Evolutionary conservation across 2,888 invertebrate species (phyloP).

Genomic region (Dynastes tityus): DNA sequence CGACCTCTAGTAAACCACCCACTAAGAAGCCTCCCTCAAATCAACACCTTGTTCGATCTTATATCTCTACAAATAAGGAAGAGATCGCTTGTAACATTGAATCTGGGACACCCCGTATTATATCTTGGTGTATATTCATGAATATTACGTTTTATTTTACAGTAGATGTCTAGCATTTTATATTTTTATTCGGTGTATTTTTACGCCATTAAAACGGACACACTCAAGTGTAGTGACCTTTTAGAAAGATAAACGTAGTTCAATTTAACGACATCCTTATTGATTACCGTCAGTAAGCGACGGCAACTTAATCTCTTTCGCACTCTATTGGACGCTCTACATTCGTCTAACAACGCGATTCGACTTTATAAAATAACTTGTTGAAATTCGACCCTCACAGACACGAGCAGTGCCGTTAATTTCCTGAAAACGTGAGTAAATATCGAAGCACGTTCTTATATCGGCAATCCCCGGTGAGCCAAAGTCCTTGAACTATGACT

Average conservation of each 20-base stretch:
- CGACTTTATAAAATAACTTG: conserved; percentile 23
- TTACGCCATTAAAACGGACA: not conserved
- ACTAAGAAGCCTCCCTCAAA: too few species aligned
- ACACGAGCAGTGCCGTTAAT: conserved; percentile 6
- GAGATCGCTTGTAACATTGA: too few species aligned
- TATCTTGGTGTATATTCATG: too few species aligned
- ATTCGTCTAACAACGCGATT: conserved; percentile 4
- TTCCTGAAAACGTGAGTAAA: conserved; percentile 38
- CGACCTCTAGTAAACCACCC: too few species aligned
- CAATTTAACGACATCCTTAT: conserved; percentile 30
- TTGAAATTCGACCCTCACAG: conserved; percentile 30
- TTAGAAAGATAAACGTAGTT: conserved; percentile 18
- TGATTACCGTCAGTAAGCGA: conserved; percentile 6
- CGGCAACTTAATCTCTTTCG: not conserved
- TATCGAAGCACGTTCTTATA: conserved; percentile 37
- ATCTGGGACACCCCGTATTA: too few species aligned
- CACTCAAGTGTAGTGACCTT: conserved; percentile 14
- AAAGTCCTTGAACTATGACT: conserved; percentile 2
- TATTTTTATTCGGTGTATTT: not conserved
- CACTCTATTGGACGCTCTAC: not conserved
- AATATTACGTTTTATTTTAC: too few species aligned
- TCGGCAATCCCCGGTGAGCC: not conserved
- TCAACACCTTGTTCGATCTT: too few species aligned
- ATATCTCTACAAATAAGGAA: too few species aligned
- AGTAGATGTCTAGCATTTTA: not conserved